Conservation (phyloP, 1,140 invertebrate species). For the Drosophila kanapiae region DNA sequence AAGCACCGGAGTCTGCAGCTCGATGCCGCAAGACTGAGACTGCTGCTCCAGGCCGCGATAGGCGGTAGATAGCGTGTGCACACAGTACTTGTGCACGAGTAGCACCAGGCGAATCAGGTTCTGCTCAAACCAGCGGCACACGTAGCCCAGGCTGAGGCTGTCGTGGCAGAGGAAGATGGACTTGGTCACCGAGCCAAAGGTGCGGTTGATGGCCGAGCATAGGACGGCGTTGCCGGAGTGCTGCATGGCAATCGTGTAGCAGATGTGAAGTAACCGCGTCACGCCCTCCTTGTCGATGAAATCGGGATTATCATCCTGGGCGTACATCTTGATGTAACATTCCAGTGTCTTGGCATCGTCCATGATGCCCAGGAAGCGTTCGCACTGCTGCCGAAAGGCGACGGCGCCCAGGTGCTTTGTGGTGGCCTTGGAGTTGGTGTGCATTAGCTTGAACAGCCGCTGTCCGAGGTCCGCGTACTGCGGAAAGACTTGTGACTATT, state of each 20-base stretch:
- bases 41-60: slow-evolving; percentile 89
- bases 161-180: slow-evolving; percentile 93
- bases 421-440: slow-evolving; percentile 87
- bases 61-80: slow-evolving; percentile 91
- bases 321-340: slow-evolving; percentile 89
- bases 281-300: slow-evolving; percentile 86
- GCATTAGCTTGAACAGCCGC: slow-evolving; percentile 89
- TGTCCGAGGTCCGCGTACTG: slow-evolving; percentile 90
- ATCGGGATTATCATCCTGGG: slow-evolving; percentile 84
- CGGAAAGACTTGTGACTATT: slow-evolving; percentile 91
- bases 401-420: slow-evolving; percentile 87
- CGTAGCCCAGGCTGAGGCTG: slow-evolving; percentile 89
- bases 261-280: slow-evolving; percentile 88
- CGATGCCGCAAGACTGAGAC: slow-evolving; percentile 87
- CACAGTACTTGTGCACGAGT: slow-evolving; percentile 91
- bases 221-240: slow-evolving; percentile 87
- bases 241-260: slow-evolving; percentile 92
- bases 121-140: slow-evolving; percentile 92
- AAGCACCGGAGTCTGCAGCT: slow-evolving; percentile 91
- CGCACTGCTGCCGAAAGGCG: slow-evolving; percentile 90
- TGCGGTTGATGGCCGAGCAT: slow-evolving; percentile 88
- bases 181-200: slow-evolving; percentile 89
- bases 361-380: slow-evolving; percentile 89
- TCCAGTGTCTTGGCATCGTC: slow-evolving; percentile 89
- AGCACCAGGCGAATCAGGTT: slow-evolving; percentile 91